A percentile compares a stretch with the other conserved stretches of the same genome.
phyloP scores from a whole-genome alignment of 2,113 vertebrate genomes.

The Antigone vipio region DNA sequence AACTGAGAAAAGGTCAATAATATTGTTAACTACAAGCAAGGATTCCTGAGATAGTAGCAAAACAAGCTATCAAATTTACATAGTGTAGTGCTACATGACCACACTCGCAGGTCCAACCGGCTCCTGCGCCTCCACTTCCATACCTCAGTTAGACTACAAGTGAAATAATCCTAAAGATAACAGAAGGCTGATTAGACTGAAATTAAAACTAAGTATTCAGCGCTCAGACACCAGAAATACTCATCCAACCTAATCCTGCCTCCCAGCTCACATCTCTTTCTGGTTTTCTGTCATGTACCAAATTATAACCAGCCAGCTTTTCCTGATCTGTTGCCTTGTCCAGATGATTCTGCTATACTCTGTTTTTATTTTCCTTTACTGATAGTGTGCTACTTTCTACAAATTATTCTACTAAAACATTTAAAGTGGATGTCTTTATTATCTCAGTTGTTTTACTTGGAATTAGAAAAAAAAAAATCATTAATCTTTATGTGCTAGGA shows the following conservation, averaged over 20 bases:
- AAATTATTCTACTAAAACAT: background rate
- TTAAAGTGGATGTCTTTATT: background rate
- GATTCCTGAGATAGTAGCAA: background rate
- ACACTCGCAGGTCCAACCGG: background rate
- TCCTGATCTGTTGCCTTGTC: background rate
- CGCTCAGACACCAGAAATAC: background rate
- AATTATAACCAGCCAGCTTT: background rate
- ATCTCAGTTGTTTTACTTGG: background rate
- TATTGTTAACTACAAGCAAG: background rate
- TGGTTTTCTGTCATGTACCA: background rate
- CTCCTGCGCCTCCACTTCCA: background rate
- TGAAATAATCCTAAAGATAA: background rate
- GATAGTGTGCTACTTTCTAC: background rate
- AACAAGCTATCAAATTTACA: background rate
- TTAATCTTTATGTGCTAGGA: background rate
- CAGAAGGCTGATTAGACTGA: slow-evolving; percentile 13
- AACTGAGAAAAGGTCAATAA: background rate
- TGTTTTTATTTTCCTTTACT: background rate
- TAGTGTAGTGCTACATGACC: background rate
- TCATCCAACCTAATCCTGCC: background rate
- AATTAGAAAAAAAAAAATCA: background rate
- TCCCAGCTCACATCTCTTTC: background rate
- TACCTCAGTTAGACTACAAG: rapidly evolving
- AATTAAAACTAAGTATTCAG: background rate
- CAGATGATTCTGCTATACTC: background rate